phyloP scores from a whole-genome alignment of 2,113 vertebrate genomes.

The Etia nguti region DNA sequence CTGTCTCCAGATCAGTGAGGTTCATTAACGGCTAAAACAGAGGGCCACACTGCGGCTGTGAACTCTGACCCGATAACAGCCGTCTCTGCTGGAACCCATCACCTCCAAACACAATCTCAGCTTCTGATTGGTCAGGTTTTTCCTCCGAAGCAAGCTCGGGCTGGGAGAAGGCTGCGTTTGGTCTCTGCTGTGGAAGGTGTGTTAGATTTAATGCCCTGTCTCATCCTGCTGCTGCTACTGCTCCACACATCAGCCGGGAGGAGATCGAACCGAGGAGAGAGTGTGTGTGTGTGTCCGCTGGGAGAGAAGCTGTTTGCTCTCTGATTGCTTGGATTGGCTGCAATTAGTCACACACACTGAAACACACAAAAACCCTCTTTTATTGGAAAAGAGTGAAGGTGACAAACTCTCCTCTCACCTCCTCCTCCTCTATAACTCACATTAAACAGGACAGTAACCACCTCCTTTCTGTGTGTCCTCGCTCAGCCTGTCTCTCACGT shows the following conservation, averaged over 20 bases:
- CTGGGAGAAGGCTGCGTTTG: neutral
- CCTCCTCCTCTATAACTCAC: constrained; percentile 21
- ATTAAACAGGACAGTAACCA: constrained; percentile 48
- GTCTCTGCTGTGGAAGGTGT: constrained; percentile 3
- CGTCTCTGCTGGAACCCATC: neutral
- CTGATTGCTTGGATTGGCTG: neutral
- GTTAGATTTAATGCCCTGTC: constrained; percentile 45
- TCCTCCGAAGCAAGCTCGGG: neutral
- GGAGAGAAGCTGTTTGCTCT: neutral
- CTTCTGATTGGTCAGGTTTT: neutral
- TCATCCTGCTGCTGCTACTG: neutral
- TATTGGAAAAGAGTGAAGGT: neutral
- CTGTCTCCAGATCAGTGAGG: neutral
- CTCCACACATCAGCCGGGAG: constrained; percentile 24
- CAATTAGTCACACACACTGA: neutral
- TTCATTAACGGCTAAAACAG: neutral
- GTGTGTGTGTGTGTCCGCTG: neutral
- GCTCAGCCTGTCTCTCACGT: constrained; percentile 58
- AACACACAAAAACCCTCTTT: neutral
- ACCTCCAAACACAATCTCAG: neutral
- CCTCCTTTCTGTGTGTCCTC: constrained; percentile 54
- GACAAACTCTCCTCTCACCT: neutral
- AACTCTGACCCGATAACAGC: neutral
- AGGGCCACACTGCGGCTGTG: neutral
- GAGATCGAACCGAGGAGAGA: neutral